Evolutionary conservation across 2,797 vertebrate genomes (phyloP), one percentile per base, ranked within the genome.

Genomic region (Sciurus carolinensis): DNA sequence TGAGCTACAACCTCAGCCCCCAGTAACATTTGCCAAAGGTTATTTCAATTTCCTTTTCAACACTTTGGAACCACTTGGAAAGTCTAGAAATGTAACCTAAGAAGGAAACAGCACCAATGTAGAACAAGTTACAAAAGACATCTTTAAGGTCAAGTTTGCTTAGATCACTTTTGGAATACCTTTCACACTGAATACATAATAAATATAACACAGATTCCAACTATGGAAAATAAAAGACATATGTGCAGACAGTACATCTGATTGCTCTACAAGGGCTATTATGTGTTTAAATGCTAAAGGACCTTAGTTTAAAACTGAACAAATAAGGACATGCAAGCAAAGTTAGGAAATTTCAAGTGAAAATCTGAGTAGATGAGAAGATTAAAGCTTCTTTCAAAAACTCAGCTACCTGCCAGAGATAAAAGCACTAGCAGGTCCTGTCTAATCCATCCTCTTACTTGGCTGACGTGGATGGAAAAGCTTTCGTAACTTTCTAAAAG

Each of bases 401-500:
- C 47, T 57, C 62, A 95, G 88, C 71, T 90, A 95, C 6, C 12
- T 85, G 80, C 39, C 67, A 94, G 57, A 93, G 71, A 95, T 44
- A 91, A 98, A 94, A 91, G 36, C 67, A 91, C 62, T 91, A 94
- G 71, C 24, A 91, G 42, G 96, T 36, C 12, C 79, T 92, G 22
- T 95, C 86, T 92, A 95, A 92, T 87, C n/a, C 33, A 91, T 88
- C 62, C 81, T 96, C 64, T 57, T 89, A 66, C 77, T 82, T 88
- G 79, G 79, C 71, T 97, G 82, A 88, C 72, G 7, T 77, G 52
- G 47, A 95, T 52, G 42, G 44, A 93, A 94, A 96, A 80, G 57
- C 28, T 90, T 64, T 80, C 95, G 69, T 76, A 92, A 97, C 52
- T 91, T 96, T 97, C 59, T 95, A 97, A 96, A 95, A 77, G 50